Evolutionary conservation across 1,140 invertebrate genomes (phyloP).

Genomic region (Luehdorfia chinensis): DNA sequence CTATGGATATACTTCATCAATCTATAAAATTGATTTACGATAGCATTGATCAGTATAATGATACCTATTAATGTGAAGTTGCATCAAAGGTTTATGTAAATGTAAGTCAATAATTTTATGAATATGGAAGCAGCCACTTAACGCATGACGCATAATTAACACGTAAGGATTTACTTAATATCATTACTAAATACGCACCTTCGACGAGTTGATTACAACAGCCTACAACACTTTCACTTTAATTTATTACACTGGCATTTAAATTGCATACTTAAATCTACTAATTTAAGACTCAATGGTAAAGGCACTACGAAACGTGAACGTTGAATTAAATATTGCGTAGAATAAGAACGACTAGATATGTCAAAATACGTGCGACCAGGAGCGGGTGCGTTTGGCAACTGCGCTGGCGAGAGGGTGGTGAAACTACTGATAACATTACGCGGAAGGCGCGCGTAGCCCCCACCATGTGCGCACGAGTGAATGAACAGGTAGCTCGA

Average conservation of each 20-base stretch:
- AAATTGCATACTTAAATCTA: slow-evolving; percentile 1
- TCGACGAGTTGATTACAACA: slow-evolving; percentile 17
- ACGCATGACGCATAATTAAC: slow-evolving; percentile 2
- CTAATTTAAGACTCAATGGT: not conserved
- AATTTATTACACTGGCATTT: slow-evolving; percentile 14
- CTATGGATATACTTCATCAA: no score
- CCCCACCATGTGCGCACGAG: slow-evolving; percentile 55
- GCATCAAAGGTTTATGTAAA: slow-evolving; percentile 15
- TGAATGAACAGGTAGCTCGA: slow-evolving; percentile 65
- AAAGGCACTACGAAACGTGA: not conserved
- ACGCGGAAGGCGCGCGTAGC: slow-evolving; percentile 66
- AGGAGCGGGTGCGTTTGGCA: slow-evolving; percentile 67
- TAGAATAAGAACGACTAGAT: slow-evolving; percentile 45
- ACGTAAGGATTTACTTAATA: slow-evolving; percentile 10
- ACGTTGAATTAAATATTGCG: not conserved
- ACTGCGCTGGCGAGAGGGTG: slow-evolving; percentile 65
- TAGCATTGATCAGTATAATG: not conserved
- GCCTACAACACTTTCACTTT: slow-evolving; percentile 46
- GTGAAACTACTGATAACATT: slow-evolving; percentile 73
- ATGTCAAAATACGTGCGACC: slow-evolving; percentile 65
- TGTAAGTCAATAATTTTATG: not conserved
- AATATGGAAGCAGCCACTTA: not conserved
- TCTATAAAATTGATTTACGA: no score
- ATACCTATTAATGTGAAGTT: not conserved
- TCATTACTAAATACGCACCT: slow-evolving; percentile 44